Conservation (phyloP, 2,113 vertebrate genomes). For the Mesembrinibis cayennensis region DNA sequence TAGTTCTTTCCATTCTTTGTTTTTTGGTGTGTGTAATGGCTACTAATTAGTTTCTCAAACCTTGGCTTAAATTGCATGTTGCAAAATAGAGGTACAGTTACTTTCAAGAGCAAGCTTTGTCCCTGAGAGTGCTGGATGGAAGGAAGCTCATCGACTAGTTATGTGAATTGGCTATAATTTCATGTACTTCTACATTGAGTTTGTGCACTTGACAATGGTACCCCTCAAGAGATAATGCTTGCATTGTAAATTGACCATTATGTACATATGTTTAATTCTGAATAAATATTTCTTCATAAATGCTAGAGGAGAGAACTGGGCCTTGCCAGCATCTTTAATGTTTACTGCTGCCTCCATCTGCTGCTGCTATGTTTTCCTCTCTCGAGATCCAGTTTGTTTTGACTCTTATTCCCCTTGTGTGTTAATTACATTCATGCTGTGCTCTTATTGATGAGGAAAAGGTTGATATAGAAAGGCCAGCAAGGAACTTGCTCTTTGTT, state of each 20-base stretch:
- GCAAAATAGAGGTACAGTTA: background rate
- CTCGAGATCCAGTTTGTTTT: constrained; percentile 1
- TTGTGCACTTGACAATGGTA: background rate
- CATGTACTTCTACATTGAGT: background rate
- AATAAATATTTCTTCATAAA: background rate
- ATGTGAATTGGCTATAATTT: background rate
- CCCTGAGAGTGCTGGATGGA: background rate
- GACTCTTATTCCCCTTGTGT: background rate
- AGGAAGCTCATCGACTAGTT: background rate
- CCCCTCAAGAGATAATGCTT: background rate
- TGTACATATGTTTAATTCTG: background rate
- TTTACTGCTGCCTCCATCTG: constrained; percentile 20
- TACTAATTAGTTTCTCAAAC: background rate
- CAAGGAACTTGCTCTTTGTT: background rate
- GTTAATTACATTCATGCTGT: background rate
- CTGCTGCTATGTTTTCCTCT: background rate
- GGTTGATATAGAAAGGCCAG: background rate
- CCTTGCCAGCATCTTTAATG: background rate
- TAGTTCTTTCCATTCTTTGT: background rate
- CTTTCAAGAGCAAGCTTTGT: background rate
- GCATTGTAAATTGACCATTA: background rate
- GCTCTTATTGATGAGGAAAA: background rate
- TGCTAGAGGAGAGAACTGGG: background rate
- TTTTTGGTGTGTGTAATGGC: background rate
- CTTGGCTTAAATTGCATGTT: background rate